Conservation (phyloP, 2,888 invertebrate species). For the Catocala fraxini region DNA sequence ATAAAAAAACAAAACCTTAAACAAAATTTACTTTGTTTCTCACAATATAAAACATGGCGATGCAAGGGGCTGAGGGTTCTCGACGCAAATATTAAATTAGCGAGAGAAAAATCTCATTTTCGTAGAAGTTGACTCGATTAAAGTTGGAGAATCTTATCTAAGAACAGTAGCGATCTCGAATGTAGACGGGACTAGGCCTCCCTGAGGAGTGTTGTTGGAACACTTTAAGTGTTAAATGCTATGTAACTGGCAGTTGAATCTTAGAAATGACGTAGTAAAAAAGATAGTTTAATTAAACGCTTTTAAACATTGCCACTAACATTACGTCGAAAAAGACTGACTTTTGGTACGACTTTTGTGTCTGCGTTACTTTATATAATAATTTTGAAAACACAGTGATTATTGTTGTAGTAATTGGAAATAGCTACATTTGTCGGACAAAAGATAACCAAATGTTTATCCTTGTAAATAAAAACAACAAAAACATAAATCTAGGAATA, state of each 20-base stretch:
- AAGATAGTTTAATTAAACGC: conserved; percentile 28
- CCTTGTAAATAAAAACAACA: too few species aligned
- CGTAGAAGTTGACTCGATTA: conserved; percentile 25
- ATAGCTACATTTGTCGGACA: too few species aligned
- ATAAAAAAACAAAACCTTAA: neutral
- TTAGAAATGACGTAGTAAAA: conserved; percentile 3
- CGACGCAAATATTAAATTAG: too few species aligned
- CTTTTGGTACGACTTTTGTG: neutral
- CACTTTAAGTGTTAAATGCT: conserved; percentile 43
- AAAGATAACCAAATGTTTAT: too few species aligned
- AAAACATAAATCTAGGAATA: too few species aligned
- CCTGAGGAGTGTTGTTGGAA: conserved; percentile 34
- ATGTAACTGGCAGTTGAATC: conserved; percentile 21
- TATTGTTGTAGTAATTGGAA: too few species aligned
- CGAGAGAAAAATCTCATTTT: neutral
- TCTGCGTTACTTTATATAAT: too few species aligned
- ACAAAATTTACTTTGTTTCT: neutral
- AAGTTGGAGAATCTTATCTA: conserved; percentile 26
- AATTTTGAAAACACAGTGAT: too few species aligned
- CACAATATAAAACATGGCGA: conserved; percentile 1
- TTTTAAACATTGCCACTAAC: conserved; percentile 13
- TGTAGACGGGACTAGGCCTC: conserved; percentile 10
- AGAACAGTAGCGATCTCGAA: conserved; percentile 19
- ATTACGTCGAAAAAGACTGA: conserved; percentile 6
- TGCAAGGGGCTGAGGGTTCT: too few species aligned